Percentiles rank a stretch among this genome's conserved stretches.
Conservation (phyloP, 1,140 invertebrate genomes). For the Penaeus chinensis region DNA sequence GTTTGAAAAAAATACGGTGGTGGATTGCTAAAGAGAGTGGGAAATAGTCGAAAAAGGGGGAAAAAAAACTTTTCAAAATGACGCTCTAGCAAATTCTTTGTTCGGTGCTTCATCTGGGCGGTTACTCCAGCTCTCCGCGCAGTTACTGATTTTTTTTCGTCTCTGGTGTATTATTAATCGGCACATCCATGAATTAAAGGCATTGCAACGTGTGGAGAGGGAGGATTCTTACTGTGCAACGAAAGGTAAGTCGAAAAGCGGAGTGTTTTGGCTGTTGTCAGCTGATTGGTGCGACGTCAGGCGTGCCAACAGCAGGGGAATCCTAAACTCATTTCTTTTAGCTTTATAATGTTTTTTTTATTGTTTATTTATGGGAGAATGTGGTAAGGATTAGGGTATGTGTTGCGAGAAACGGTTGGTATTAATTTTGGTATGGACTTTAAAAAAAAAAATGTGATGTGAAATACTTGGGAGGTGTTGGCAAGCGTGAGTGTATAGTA, state of each 20-base stretch:
- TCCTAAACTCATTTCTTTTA: background rate
- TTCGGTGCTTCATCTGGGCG: conserved; percentile 44
- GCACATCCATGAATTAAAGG: conserved; percentile 39
- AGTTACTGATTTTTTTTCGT: conserved; percentile 43
- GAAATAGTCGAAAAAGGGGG: too few relatives aligned
- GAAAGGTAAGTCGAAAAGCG: conserved; percentile 24
- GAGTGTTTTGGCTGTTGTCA: conserved; percentile 31
- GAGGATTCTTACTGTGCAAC: conserved; percentile 14
- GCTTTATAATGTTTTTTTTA: too few relatives aligned
- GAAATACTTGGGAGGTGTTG: background rate
- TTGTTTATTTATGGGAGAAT: too few relatives aligned
- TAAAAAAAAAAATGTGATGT: background rate
- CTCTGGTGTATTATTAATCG: conserved; percentile 30
- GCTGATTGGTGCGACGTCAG: conserved; percentile 49
- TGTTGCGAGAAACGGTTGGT: too few relatives aligned
- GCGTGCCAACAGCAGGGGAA: conserved; percentile 9
- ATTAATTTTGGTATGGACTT: too few relatives aligned
- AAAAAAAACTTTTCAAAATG: conserved; percentile 44
- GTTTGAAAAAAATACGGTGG: conserved; percentile 26
- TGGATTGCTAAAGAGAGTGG: conserved; percentile 30
- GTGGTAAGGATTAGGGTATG: too few relatives aligned
- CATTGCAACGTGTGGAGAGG: conserved; percentile 38
- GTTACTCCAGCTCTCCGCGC: conserved; percentile 41
- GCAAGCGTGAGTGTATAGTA: conserved; percentile 24
- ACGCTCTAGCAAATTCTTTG: conserved; percentile 54